Evolutionary conservation across 2,797 vertebrate species (phyloP).

Genomic region (Smutsia gigantea): DNA sequence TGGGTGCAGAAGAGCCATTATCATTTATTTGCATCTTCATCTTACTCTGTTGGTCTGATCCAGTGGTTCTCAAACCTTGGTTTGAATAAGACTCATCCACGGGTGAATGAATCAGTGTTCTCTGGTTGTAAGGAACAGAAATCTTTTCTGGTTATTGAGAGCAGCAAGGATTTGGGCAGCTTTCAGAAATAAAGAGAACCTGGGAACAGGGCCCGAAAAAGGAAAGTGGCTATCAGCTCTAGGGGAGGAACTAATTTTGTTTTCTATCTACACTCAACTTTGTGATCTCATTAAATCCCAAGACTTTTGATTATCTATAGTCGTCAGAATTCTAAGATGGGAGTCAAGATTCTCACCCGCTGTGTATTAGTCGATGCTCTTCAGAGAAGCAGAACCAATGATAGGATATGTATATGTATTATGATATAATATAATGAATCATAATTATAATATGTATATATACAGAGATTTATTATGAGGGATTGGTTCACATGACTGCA

Average conservation of each 20-base stretch:
- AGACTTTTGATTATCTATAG: not conserved
- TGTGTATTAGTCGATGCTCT: not conserved
- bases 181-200: not conserved
- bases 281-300: not conserved
- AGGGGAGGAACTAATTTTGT: not conserved
- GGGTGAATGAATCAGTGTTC: not conserved
- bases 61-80: not conserved
- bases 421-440: not conserved
- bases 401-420: not conserved
- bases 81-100: not conserved
- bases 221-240: not conserved
- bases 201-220: not conserved
- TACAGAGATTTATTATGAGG: not conserved
- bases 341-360: not conserved
- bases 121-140: not conserved
- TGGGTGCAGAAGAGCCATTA: not conserved
- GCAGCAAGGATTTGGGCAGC: not conserved
- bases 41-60: not conserved
- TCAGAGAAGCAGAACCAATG: not conserved
- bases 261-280: not conserved
- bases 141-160: not conserved
- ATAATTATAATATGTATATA: not conserved
- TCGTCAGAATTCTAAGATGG: constrained; percentile 1
- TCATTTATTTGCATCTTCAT: not conserved
- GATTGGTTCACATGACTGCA: not conserved